Base-by-base conservation (phyloP, 37 sponge, comb jelly and placozoan genomes). In the Aplysina aerophoba region DNA sequence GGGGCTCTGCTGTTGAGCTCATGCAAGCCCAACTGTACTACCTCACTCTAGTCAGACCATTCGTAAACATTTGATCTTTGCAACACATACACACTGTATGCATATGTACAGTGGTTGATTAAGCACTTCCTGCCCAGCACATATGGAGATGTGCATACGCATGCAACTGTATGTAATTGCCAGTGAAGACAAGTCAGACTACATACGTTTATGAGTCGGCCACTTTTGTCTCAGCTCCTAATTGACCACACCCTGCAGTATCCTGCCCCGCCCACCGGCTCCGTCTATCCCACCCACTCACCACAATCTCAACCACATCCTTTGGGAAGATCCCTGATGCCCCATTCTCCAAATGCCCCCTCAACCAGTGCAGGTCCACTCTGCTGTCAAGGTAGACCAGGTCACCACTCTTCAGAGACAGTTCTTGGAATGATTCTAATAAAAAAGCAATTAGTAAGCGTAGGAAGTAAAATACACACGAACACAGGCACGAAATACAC, bases 251-350 rank as follows among this genome's bases (percentile, higher is more conserved):
- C 50, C 50, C 8, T 44, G 6, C 50, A 3, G 6, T 11, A 3
- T 44, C 3, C 50, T 44, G 50, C 50, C 8, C 50, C 50, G 8
- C 50, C 50, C 50, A 44, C 50, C 50, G n/a, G n/a, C n/a, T n/a
- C n/a, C n/a, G n/a, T 8, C 50, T 44, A 8, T 44, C 50, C 50
- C 50, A 44, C 50, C 63, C n/a, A 78, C 79, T 78, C 57, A 79
- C 79, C 27, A 85, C 86, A 56, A 80, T 53, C 33, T 58, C 59
- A 41, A 80, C 81, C 27, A 53, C 30, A 56, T 53, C 35, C 59
- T 28, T 28, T 4, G 81, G 81, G 33, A 80, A 80, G 4, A 80
- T 80, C 33, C 81, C 81, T 14, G 58, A 59, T 8, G 8, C 14
- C 20, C 60, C 59, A 14, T 44, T 30, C 28, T 44, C 25, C 16